Base-by-base conservation (phyloP, 2,797 vertebrate species). In the Enteromius viviparus region DNA sequence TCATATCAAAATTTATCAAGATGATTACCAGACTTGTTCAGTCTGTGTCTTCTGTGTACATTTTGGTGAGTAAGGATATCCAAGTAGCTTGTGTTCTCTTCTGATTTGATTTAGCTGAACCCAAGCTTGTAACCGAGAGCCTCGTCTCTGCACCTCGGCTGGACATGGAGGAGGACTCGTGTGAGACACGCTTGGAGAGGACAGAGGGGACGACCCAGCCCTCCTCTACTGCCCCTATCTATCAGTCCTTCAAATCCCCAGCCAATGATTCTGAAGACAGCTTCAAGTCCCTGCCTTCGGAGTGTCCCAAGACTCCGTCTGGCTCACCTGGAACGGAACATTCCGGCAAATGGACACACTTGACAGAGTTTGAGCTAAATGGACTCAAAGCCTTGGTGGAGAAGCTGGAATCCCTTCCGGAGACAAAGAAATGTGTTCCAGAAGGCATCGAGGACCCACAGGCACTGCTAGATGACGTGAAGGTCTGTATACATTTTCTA, bases 381-480 rank as follows among this genome's bases (percentile, higher is more conserved):
- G 98, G 98, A 76, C 95, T 99, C 76, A 95, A 95, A 91, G 96
- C 95, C 1, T 93, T 99, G 84, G 96, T 99, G 23, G 96, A 98
- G 90, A 99, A 97, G 87, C 95, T 99, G 75, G 97, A 99, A 89
- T 97, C 96, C 3, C 96, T 99, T 51, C 97, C 97, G 0, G 97
- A 98, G 85, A 96, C 96, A 87, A 99, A 97, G 92, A 97, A 96
- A 89, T 97, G 97, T 82, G 94, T 98, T 82, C 98, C 98, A 0
- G 94, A 96, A 87, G 97, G 96, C 86, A 97, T 99, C 0, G 96
- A 97, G 82, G 96, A 97, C 88, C 96, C 97, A 0, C 95, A 97
- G 82, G 95, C 94, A 4, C 95, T 99, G 84, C 94, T 99, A 82
- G 96, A 98, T 82, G 96, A 98, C 72, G 95, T 99, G 90, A 98